phyloP scores from a whole-genome alignment of 2,113 vertebrate genomes.

The Felis catus region F.catus_Fca126_mat1.0 CM031423.1:78126501-78127000 shows the following conservation, averaged over 20 bases:
- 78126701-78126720: not conserved
- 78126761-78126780: not conserved
- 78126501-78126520: not conserved
- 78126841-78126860: not conserved
- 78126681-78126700: not conserved
- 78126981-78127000: not conserved
- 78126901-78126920: not conserved
- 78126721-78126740: not conserved
- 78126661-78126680: not conserved
- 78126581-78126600: not conserved
- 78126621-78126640: not conserved
- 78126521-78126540: not conserved
- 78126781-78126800: not conserved
- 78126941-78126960: not conserved
- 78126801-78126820: not conserved
- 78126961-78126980: not conserved
- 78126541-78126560: not conserved
- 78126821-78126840: not conserved
- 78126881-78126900: not conserved
- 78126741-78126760: not conserved
- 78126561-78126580: not conserved
- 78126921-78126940: not conserved
- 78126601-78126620: not conserved
- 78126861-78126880: not conserved
- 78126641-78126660: not conserved